phyloP scores from a whole-genome alignment of 2,888 invertebrate genomes.

The Andrena hattorfiana region DNA sequence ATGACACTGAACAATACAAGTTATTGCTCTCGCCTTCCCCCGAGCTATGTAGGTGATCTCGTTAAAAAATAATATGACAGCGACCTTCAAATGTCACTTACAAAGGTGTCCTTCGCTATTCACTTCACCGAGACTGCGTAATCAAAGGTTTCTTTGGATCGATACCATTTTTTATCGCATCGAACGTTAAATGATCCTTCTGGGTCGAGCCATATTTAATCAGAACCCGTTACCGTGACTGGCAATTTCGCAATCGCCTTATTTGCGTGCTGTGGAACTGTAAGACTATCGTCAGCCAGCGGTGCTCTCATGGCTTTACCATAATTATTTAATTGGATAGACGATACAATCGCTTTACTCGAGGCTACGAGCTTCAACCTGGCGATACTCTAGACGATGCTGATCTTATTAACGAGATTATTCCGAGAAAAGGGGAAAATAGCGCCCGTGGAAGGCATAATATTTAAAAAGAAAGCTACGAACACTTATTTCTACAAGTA shows the following conservation, averaged over 20 bases:
- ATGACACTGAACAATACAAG: not conserved
- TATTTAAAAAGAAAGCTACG: not conserved
- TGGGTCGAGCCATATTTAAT: not conserved
- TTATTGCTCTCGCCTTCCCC: not conserved
- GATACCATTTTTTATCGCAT: not conserved
- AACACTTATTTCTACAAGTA: not conserved
- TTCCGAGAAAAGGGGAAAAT: not conserved
- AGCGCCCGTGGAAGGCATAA: not conserved
- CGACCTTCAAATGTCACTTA: constrained; percentile 2
- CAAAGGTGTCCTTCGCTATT: not conserved
- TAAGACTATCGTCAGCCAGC: constrained; percentile 5
- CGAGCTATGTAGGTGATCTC: not conserved
- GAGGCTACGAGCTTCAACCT: not conserved
- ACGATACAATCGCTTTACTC: constrained; percentile 22
- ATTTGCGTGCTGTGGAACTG: constrained; percentile 7
- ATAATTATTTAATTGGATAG: constrained; percentile 32
- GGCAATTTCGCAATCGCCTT: constrained; percentile 15
- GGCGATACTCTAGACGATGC: constrained; percentile 3
- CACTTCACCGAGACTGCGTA: not conserved
- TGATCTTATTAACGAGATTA: constrained; percentile 18
- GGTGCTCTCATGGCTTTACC: constrained; percentile 15
- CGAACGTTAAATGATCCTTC: not conserved
- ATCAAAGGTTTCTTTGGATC: not conserved
- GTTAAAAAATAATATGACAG: not conserved
- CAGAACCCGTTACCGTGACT: constrained; percentile 3